These are phyloP conservation scores for Trissonchulus sp. DNA, from an alignment of 2,888 invertebrate species.

Conservation along the genomic window DNA sequence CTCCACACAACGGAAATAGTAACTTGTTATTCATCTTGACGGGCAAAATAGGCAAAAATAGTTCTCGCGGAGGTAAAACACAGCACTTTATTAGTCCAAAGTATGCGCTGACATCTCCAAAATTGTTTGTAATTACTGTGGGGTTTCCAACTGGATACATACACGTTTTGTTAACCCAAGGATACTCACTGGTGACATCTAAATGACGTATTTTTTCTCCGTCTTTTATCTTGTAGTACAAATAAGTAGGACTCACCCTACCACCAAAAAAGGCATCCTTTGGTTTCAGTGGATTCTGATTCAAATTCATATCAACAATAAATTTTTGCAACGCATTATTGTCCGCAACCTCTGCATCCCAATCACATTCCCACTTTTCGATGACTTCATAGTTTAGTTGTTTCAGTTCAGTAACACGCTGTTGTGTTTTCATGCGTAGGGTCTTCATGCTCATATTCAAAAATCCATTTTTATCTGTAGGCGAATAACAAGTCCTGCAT, in stretches of 20 bases:
- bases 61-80: conserved; percentile 41
- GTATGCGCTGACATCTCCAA: neutral
- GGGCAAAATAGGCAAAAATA: conserved; percentile 46
- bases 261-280: conserved; percentile 43
- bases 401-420: neutral
- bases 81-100: conserved; percentile 42
- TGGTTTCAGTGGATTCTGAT: neutral
- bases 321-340: too few species aligned
- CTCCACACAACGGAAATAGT: conserved; percentile 42
- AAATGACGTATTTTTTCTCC: conserved; percentile 41
- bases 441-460: neutral
- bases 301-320: too few species aligned
- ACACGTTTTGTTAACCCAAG: conserved; percentile 41
- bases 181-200: conserved; percentile 43
- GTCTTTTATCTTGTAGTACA: conserved; percentile 37
- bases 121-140: conserved; percentile 28
- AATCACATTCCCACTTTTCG: conserved; percentile 42
- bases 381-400: conserved; percentile 34
- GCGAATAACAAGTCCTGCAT: conserved; percentile 27
- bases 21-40: conserved; percentile 39
- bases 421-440: neutral
- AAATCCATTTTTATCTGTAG: neutral
- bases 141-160: conserved; percentile 37
- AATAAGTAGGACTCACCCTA: conserved; percentile 41
- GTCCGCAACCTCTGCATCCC: conserved; percentile 8